Evolutionary conservation across 2,113 vertebrate genomes (phyloP), one percentile per base, ranked within the genome.

Genomic region (Gymnocephalus cernua): DNA sequence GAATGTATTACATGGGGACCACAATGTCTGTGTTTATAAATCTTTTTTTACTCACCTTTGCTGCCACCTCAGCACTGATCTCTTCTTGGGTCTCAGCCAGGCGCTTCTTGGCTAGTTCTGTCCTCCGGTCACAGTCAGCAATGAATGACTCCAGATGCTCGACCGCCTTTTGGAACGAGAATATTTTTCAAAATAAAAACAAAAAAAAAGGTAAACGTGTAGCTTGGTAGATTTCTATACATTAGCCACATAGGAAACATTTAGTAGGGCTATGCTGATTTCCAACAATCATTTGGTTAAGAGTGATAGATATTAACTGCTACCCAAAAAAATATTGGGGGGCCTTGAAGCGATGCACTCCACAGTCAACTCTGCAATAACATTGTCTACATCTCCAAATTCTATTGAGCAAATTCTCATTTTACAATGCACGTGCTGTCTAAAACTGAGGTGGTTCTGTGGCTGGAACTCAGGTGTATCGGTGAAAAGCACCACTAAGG

Each of bases 81-180:
- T 99, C 98, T 50, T 99, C 98, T 86, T 99, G 98, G 1, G 98
- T 99, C 93, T 99, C 98, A 27, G 98, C 98, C 77, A 99, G 95
- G 0, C 98, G 97, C 78, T 99, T 99, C 94, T 99, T 99, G 35
- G 98, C 98, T 50, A 99, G 91, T 51, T 99, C 98, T 21, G 98
- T 99, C 90, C 98, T 97, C 82, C 97, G 95, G 76, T 99, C 98
- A 77, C 98, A 99, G 80, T 99, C 98, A 0, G 97, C 97, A 15
- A 99, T 99, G 85, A 99, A 99, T 1, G 98, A 97, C 77, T 99
- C 97, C 93, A 99, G 93, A 90, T 99, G 98, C 93, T 99, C 97
- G 93, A 99, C 97, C 0, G 98, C 98, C 98, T 99, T 79, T 67
- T 13, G 38, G 16, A 77, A 9, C 0, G 54, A 41, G 10, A 29